Evolutionary conservation across 2,888 invertebrate genomes (phyloP).

Genomic region (Amiota communis): DNA sequence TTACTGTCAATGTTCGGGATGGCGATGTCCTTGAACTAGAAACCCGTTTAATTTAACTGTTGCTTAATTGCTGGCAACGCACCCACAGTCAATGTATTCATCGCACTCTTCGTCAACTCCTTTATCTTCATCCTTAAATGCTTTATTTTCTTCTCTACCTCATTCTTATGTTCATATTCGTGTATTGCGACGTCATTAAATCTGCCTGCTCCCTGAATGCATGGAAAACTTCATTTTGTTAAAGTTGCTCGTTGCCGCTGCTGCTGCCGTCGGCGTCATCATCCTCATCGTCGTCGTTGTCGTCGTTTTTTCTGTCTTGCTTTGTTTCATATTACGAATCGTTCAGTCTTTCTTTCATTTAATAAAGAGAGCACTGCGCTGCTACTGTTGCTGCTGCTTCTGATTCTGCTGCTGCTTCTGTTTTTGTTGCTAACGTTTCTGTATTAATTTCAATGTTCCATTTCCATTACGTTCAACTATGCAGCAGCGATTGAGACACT

Average conservation of each 20-base stretch:
- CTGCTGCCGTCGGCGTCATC: neutral
- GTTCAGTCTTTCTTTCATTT: slow-evolving; percentile 49
- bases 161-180: neutral
- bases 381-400: neutral
- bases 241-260: slow-evolving; percentile 41
- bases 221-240: slow-evolving; percentile 64
- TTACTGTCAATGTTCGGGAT: slow-evolving; percentile 33
- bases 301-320: slow-evolving; percentile 31
- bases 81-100: slow-evolving; percentile 3
- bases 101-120: neutral
- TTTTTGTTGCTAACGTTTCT: too few species aligned
- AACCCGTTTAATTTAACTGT: slow-evolving; percentile 72
- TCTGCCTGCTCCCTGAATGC: slow-evolving; percentile 33
- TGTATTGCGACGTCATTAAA: slow-evolving; percentile 41
- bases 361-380: slow-evolving; percentile 44
- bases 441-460: slow-evolving; percentile 61
- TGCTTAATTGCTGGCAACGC: slow-evolving; percentile 67
- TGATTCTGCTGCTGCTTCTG: too few species aligned
- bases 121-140: neutral
- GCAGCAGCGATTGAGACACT: neutral
- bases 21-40: slow-evolving; percentile 70
- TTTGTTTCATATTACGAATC: slow-evolving; percentile 64
- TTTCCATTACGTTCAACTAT: slow-evolving; percentile 47
- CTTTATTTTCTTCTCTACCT: neutral
- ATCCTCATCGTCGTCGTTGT: neutral